These are phyloP conservation scores for Drosophila pachea DNA, from an alignment of 1,140 invertebrate genomes.

Conservation along the genomic window DNA sequence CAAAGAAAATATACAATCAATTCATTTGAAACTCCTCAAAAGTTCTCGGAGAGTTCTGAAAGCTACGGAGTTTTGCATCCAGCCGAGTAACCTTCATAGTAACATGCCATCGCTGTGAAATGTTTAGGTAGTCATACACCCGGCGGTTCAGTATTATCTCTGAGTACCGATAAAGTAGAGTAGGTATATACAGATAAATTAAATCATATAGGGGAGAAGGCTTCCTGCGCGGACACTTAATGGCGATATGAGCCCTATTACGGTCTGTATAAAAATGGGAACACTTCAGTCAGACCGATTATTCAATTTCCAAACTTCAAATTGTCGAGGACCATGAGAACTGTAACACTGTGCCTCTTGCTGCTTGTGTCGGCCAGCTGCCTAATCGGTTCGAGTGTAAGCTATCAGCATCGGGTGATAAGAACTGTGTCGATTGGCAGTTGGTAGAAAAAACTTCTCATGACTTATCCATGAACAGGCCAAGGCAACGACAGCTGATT, in stretches of 20 bases:
- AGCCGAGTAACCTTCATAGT: too few species aligned
- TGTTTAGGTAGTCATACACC: too few species aligned
- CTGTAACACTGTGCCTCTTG: slow-evolving; percentile 47
- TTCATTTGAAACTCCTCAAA: too few species aligned
- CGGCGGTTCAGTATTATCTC: too few species aligned
- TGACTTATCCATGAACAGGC: slow-evolving; percentile 21
- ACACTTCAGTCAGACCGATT: slow-evolving; percentile 8
- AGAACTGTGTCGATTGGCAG: neutral
- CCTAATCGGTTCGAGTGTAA: slow-evolving; percentile 49
- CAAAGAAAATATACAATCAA: too few species aligned
- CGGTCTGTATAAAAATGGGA: slow-evolving; percentile 46
- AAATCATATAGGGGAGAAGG: slow-evolving; percentile 5
- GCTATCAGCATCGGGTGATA: slow-evolving; percentile 8
- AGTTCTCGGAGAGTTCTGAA: too few species aligned
- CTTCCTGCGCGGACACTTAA: slow-evolving; percentile 24
- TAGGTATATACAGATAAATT: slow-evolving; percentile 21
- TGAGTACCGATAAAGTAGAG: too few species aligned
- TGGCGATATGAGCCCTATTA: slow-evolving; percentile 2
- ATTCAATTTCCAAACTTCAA: slow-evolving; percentile 18
- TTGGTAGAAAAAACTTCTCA: neutral
- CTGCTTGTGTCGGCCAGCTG: slow-evolving; percentile 48
- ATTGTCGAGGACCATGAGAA: slow-evolving; percentile 50
- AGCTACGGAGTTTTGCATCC: too few species aligned
- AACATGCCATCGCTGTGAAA: too few species aligned
- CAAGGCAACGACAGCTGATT: slow-evolving; percentile 5